Evolutionary conservation across 2,888 invertebrate species (phyloP), one percentile per base, ranked within the genome.

Genomic region (Herminia tarsipennalis): DNA sequence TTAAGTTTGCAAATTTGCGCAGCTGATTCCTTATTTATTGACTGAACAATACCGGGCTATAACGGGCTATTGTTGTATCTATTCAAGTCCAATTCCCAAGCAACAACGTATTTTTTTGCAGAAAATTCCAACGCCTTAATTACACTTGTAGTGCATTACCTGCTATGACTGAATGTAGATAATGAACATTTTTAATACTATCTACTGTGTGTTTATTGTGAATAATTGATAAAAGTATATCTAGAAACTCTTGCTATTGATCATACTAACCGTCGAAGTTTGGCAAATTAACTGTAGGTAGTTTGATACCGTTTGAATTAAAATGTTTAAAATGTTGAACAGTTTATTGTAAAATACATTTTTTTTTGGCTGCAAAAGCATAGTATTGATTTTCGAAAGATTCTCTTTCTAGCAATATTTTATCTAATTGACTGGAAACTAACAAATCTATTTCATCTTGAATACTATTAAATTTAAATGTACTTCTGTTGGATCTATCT

Each of bases 351-450:
- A 18, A 18, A 4, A 39, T 30, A 39, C 38, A 39, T 16, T 39
- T 39, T 30, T 22, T 30, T 17, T 39, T 39, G n/a, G 14, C 38
- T 16, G 30, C 30, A 22, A 39, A 22, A 39, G 38, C 21, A 39
- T 39, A 39, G 16, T 22, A 39, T n/a, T 39, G 38, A 17, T 39
- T 17, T 10, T 39, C 30, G 30, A 39, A 39, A 2, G 14, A 2
- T 16, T 39, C 38, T 22, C 38, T 29, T 22, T 39, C 38, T 10
- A 16, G 13, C n/a, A 39, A 22, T 30, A 30, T 29, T 22, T 9
- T 13, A 1, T 39, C 37, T 27, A 21, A 2, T 5, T 37, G 37
- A 20, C 28, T 22, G n/a, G 37, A 18, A n/a, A 28, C 37, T 8
- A 21, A 9, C 12, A 28, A 21, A 13, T 37, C 37, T 18, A 18